Conservation (phyloP, 2,797 vertebrate genomes). For the Molossus molossus region DNA sequence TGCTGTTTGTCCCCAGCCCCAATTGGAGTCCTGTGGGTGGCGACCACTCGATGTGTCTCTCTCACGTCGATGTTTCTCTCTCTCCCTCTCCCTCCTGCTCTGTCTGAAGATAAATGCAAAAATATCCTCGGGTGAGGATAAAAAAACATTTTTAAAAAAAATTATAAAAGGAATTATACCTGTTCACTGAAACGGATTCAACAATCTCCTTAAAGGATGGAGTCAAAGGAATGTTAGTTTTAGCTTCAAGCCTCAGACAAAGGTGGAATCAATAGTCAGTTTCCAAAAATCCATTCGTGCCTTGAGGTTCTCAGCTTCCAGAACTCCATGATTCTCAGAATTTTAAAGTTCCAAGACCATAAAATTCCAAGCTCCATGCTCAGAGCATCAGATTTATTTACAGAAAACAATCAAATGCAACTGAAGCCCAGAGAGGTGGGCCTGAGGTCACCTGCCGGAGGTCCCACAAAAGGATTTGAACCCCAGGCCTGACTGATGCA, state of each 20-base stretch:
- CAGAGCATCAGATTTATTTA: neutral
- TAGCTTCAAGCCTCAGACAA: neutral
- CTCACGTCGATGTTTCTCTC: no score
- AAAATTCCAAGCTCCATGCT: neutral
- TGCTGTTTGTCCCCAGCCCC: no score
- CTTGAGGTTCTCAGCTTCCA: neutral
- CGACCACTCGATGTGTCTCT: no score
- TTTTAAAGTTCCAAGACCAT: neutral
- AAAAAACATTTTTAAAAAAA: no score
- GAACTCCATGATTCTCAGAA: neutral
- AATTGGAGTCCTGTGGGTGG: no score
- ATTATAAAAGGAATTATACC: neutral
- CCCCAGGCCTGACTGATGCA: neutral
- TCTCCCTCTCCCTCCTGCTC: no score
- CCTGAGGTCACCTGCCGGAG: neutral
- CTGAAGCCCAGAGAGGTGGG: neutral
- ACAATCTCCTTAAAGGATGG: neutral
- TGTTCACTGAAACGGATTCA: neutral
- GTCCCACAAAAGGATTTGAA: slow-evolving; percentile 6
- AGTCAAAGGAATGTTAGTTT: neutral
- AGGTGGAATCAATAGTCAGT: neutral
- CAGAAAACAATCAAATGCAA: neutral
- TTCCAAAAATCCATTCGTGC: neutral
- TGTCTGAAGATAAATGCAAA: no score
- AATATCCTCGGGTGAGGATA: no score